Base-by-base conservation (phyloP, 1,140 invertebrate genomes). In the Drosophila ironensis region DNA sequence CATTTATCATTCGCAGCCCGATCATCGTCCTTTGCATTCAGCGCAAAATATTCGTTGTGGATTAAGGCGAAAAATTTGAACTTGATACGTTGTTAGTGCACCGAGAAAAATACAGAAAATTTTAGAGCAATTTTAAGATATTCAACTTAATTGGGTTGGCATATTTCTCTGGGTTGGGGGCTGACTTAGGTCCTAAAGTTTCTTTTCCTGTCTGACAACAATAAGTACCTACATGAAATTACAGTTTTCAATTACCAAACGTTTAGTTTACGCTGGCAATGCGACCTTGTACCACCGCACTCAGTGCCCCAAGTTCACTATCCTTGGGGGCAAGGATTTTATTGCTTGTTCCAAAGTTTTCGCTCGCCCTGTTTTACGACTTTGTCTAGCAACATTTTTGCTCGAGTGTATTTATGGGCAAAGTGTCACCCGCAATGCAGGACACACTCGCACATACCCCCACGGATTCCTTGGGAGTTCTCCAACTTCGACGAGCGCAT, bases 401-500 rank as follows among this genome's bases (percentile, higher is more conserved):
- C 70, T 38, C 64, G 64, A 80, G 78, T 84, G 78, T 84, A 82
- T 81, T 81, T 81, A 76, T 80, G 67, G 61, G 72, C 9, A 56
- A 70, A 78, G 80, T 84, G 73, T 73, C 73, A 78, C 52, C 64
- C 47, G 54, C 77, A 81, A 54, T 84, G 78, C 72, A 81, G 47
- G 73, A 66, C 52, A 56, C 51, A 28, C 35, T 30, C 19, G 40
- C 37, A n/a, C 33, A 48, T 22, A 54, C 20, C 12, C 9, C 27
- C 24, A 68, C 33, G 24, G 6, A 74, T 41, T 69, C 69, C 30
- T 40, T 27, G 16, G 22, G 38, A 72, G 40, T 57, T 60, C 54
- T 40, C 57, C 40, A 73, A 70, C 74, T 84, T 84, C 81, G 75
- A 86, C 71, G 71, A 72, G 64, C 81, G 75, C 81, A 86, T 80